Evolutionary conservation across 1,140 invertebrate genomes (phyloP).

Genomic region (Stenopsyche tienmushanensis): DNA sequence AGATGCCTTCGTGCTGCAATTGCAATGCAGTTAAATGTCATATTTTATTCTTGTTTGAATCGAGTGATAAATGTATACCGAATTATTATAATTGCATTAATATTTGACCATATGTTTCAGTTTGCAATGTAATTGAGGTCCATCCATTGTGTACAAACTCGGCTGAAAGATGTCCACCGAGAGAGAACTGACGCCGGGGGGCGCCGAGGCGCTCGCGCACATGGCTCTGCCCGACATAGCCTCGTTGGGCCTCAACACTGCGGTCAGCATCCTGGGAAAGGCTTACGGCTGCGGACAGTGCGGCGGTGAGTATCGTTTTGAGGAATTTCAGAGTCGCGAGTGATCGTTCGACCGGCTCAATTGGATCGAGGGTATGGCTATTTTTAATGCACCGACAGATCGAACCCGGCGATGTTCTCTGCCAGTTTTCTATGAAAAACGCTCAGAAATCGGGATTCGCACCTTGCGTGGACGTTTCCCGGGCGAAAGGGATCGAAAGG

Average conservation of each 20-base stretch:
- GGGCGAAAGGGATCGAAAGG: slow-evolving; percentile 70
- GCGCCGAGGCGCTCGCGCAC: slow-evolving; percentile 51
- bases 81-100: no score
- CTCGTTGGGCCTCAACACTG: slow-evolving; percentile 57
- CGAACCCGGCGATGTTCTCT: no score
- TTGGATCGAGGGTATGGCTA: not conserved
- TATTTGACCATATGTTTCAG: no score
- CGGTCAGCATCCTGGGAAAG: slow-evolving; percentile 61
- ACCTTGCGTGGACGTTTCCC: not conserved
- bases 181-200: slow-evolving; percentile 49
- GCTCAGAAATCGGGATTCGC: no score
- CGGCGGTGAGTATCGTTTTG: slow-evolving; percentile 48
- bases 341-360: not conserved
- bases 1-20: no score
- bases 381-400: no score
- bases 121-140: no score
- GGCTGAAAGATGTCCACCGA: slow-evolving; percentile 50
- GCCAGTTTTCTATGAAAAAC: no score
- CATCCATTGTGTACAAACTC: not conserved
- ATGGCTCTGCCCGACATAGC: slow-evolving; percentile 58
- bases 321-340: not conserved
- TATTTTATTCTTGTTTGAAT: no score
- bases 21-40: no score
- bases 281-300: slow-evolving; percentile 61
- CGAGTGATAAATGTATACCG: no score